Evolutionary conservation across 2,888 invertebrate genomes (phyloP).

Genomic region (Nomada fabriciana): DNA sequence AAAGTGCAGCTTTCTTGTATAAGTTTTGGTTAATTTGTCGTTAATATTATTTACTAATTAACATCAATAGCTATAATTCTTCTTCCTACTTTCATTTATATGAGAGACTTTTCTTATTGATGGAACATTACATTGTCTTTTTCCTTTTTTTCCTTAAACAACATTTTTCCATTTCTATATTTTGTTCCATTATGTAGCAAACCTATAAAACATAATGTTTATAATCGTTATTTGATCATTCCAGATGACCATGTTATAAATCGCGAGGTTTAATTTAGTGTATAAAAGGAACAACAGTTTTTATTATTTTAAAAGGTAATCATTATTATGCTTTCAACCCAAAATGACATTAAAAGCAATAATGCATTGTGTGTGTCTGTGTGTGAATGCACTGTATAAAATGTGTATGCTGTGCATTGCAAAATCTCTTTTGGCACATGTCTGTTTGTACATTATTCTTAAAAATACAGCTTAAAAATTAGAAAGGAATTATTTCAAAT

Average conservation of each 20-base stretch:
- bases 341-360: conserved; percentile 43
- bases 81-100: not conserved
- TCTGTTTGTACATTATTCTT: conserved; percentile 8
- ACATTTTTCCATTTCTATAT: conserved; percentile 30
- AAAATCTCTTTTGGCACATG: not conserved
- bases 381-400: conserved; percentile 28
- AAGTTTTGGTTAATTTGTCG: conserved; percentile 29
- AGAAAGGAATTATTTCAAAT: conserved; percentile 9
- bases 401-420: conserved; percentile 35
- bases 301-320: conserved; percentile 24
- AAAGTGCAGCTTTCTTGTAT: conserved; percentile 30
- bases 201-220: conserved; percentile 34
- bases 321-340: conserved; percentile 42
- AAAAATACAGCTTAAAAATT: not conserved
- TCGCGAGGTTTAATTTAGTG: conserved; percentile 33
- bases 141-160: not conserved
- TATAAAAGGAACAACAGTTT: conserved; percentile 12
- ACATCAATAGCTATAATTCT: not conserved
- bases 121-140: conserved; percentile 13
- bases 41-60: conserved; percentile 21
- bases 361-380: conserved; percentile 19
- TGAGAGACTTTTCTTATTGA: conserved; percentile 14
- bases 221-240: conserved; percentile 33
- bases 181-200: conserved; percentile 23
- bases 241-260: conserved; percentile 31